Percentiles rank a stretch among this genome's conserved stretches.
Conservation (phyloP, 53 echinoderm and acorn worm species). For the Apostichopus leukothele region DNA sequence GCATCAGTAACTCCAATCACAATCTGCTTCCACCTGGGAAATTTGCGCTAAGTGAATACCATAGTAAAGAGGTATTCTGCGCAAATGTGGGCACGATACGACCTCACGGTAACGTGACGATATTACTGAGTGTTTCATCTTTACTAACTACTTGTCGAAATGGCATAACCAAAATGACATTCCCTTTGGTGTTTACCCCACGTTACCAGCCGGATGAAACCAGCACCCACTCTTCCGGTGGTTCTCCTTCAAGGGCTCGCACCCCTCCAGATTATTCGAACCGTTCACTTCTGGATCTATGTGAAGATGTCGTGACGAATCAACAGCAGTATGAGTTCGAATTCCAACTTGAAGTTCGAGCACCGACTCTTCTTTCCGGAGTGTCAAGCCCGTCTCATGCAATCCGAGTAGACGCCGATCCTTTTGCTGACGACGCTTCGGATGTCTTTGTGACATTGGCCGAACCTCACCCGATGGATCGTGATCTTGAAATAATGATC, state of each 20-base stretch:
- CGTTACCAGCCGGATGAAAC: constrained; percentile 56
- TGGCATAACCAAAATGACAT: constrained; percentile 65
- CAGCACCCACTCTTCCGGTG: constrained; percentile 9
- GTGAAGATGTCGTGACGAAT: constrained; percentile 76
- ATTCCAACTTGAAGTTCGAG: constrained; percentile 92
- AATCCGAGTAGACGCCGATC: constrained; percentile 97
- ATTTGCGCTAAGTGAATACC: constrained; percentile 89
- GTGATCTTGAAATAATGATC: constrained; percentile 77
- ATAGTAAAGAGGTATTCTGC: constrained; percentile 88
- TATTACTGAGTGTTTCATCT: constrained; percentile 87
- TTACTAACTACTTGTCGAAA: constrained; percentile 60
- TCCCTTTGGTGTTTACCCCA: constrained; percentile 88
- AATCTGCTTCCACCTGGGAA: constrained; percentile 84
- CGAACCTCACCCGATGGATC: constrained; percentile 91
- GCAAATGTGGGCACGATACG: constrained; percentile 94
- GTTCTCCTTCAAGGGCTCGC: constrained; percentile 15
- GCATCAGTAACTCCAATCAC: constrained; percentile 62
- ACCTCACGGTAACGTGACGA: constrained; percentile 83
- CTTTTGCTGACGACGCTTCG: constrained; percentile 94
- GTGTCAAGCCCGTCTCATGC: constrained; percentile 88
- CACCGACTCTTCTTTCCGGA: constrained; percentile 84
- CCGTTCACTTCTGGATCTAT: constrained; percentile 71
- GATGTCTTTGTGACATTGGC: constrained; percentile 96
- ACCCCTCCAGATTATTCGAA: constrained; percentile 32
- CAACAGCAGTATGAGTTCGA: constrained; percentile 85